Conservation (phyloP, 2,113 vertebrate species). For the Brachypodius melanocephalos region DNA sequence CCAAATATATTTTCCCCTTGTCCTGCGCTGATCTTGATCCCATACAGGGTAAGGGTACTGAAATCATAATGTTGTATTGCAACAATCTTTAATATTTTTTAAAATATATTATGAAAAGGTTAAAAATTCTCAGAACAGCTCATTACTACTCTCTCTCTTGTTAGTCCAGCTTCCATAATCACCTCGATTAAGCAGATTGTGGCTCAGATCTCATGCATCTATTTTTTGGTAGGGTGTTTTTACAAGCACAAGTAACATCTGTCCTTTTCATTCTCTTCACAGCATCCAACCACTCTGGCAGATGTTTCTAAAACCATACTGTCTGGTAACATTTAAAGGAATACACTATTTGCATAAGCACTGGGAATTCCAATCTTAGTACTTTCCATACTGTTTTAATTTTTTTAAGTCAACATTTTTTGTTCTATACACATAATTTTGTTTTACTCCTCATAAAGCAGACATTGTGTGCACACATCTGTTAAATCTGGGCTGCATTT, state of each 20-base stretch:
- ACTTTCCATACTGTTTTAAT: slow-evolving; percentile 72
- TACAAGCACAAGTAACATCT: slow-evolving; percentile 71
- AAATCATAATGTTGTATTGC: not conserved
- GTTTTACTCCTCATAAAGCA: slow-evolving; percentile 78
- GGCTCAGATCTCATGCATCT: not conserved
- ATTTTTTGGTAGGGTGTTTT: slow-evolving; percentile 27
- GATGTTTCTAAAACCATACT: slow-evolving; percentile 75
- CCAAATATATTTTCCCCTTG: not conserved
- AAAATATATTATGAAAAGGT: not conserved
- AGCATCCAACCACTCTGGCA: slow-evolving; percentile 66
- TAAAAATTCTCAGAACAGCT: not conserved
- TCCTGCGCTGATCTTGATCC: not conserved
- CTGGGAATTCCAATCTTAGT: slow-evolving; percentile 70
- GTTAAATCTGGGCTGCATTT: slow-evolving; percentile 79
- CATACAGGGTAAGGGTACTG: not conserved
- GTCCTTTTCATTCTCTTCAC: slow-evolving; percentile 73
- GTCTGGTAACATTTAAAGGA: slow-evolving; percentile 76
- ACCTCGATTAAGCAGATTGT: not conserved
- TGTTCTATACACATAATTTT: slow-evolving; percentile 74
- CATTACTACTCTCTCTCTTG: not conserved
- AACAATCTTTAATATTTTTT: not conserved
- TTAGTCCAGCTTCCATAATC: not conserved
- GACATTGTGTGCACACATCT: slow-evolving; percentile 80
- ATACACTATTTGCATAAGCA: slow-evolving; percentile 75
- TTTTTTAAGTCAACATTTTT: slow-evolving; percentile 80